Percentiles rank a stretch among this genome's conserved stretches.
These are phyloP conservation scores for Acipenser ruthenus DNA, from an alignment of 2,797 vertebrate genomes.

Conservation along the genomic window DNA sequence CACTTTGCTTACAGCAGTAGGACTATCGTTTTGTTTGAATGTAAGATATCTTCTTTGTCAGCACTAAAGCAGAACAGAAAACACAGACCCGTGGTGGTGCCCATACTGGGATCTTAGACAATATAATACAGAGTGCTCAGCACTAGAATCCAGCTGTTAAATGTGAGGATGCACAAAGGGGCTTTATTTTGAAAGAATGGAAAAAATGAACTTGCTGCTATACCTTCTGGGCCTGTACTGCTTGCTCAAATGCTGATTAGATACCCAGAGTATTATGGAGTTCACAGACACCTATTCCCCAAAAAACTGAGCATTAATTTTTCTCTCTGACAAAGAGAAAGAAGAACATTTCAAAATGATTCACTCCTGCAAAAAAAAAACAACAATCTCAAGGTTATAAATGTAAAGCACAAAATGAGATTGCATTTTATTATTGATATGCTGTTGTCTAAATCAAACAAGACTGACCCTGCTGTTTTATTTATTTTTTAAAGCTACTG, in stretches of 20 bases:
- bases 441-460: not conserved
- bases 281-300: not conserved
- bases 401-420: not conserved
- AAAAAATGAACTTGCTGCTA: not conserved
- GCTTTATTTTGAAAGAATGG: not conserved
- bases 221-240: not conserved
- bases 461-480: not conserved
- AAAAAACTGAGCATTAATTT: not conserved
- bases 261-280: not conserved
- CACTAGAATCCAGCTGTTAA: not conserved
- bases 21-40: slow-evolving; percentile 1
- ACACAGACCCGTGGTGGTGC: not conserved
- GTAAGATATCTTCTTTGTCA: slow-evolving; percentile 15
- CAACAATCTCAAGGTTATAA: not conserved
- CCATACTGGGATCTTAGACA: not conserved
- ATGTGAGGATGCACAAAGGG: not conserved
- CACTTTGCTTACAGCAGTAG: not conserved
- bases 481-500: no score
- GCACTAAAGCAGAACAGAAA: slow-evolving; percentile 7
- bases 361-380: not conserved
- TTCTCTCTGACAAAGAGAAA: no score
- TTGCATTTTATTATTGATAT: not conserved
- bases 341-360: not conserved
- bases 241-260: not conserved
- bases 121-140: slow-evolving; percentile 2